These are phyloP conservation scores for Antrozous pallidus DNA, from an alignment of 2,797 vertebrate species.

Conservation along the genomic window DNA sequence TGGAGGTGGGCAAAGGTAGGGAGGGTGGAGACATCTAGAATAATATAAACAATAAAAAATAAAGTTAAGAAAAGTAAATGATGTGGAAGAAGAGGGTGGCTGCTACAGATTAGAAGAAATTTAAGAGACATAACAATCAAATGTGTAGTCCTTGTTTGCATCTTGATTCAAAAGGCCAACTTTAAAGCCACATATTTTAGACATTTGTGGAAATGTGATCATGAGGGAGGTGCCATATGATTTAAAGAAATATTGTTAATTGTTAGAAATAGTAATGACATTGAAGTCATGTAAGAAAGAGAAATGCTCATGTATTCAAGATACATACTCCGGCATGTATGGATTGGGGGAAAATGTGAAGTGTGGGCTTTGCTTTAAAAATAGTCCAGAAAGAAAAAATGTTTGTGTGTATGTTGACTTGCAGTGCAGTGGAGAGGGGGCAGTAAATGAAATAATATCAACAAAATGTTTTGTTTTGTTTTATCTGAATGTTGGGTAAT, in stretches of 20 bases:
- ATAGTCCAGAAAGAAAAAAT: neutral
- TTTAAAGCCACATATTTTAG: neutral
- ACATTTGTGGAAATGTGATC: neutral
- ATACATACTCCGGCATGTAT: neutral
- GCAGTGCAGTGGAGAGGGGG: neutral
- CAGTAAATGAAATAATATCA: neutral
- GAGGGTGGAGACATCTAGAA: neutral
- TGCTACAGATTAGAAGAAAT: neutral
- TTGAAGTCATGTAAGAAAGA: neutral
- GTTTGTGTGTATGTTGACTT: neutral
- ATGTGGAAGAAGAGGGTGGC: neutral
- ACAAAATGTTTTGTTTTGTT: neutral
- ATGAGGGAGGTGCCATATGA: neutral
- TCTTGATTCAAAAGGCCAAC: neutral
- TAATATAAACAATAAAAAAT: neutral
- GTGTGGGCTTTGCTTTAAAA: slow-evolving; percentile 23
- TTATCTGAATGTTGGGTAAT: neutral
- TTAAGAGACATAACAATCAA: neutral
- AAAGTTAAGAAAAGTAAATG: neutral
- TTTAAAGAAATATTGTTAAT: neutral
- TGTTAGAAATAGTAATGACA: neutral
- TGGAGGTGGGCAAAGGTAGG: neutral
- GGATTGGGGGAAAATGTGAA: neutral
- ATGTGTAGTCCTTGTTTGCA: neutral
- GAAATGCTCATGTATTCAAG: neutral